Conservation (phyloP, 2,888 invertebrate genomes). For the Hydroisotoma schaefferi region DNA sequence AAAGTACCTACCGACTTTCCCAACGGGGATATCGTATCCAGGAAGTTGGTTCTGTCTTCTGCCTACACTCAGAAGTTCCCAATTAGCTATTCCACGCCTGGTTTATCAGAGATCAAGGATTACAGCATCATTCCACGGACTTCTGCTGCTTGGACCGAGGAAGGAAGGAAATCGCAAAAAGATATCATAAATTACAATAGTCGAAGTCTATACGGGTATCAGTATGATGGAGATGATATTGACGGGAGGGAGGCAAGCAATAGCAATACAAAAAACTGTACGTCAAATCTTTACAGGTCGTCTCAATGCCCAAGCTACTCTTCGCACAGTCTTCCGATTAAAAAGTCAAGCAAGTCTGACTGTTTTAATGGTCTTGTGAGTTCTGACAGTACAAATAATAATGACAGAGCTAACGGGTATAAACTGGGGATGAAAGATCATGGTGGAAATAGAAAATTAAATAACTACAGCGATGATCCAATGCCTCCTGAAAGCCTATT, state of each 20-base stretch:
- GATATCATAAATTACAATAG: slow-evolving; percentile 3
- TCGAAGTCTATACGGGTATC: neutral
- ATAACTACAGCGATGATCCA: slow-evolving; percentile 26
- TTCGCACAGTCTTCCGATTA: slow-evolving; percentile 41
- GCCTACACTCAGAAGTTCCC: slow-evolving; percentile 46
- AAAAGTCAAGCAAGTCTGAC: no score
- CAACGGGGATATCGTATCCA: slow-evolving; percentile 15
- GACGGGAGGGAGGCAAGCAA: neutral
- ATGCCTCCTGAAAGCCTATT: slow-evolving; percentile 28
- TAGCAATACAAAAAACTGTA: neutral
- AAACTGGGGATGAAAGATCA: no score
- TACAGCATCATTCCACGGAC: neutral
- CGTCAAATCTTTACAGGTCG: slow-evolving; percentile 34
- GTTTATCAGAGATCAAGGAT: neutral
- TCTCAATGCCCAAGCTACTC: slow-evolving; percentile 40
- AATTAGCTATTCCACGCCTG: slow-evolving; percentile 44
- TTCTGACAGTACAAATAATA: no score
- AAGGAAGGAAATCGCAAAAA: neutral
- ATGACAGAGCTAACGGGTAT: no score
- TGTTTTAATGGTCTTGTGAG: no score
- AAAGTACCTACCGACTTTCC: slow-evolving; percentile 1
- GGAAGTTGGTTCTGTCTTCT: slow-evolving; percentile 16
- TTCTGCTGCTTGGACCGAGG: no score
- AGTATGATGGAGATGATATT: neutral
- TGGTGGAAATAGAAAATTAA: no score